Conservation (phyloP, 2,888 invertebrate genomes). For the Patella depressa region DNA sequence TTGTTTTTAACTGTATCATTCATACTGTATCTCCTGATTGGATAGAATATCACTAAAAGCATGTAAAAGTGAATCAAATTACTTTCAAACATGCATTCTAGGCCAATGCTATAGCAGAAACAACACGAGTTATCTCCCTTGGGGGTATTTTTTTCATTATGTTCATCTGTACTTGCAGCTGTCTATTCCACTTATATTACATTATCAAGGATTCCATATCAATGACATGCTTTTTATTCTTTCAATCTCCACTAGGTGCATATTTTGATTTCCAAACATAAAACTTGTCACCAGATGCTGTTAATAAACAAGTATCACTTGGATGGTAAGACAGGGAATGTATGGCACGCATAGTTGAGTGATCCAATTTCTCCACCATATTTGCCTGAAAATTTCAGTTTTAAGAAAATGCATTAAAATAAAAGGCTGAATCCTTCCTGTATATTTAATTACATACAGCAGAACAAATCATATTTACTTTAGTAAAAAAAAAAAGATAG, state of each 20-base stretch:
- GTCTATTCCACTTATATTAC: too few relatives aligned
- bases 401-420: background rate
- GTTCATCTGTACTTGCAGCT: too few relatives aligned
- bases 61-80: too few relatives aligned
- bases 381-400: conserved; percentile 72
- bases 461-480: background rate
- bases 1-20: too few relatives aligned
- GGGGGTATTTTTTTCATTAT: too few relatives aligned
- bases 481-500: too few relatives aligned
- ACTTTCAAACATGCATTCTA: too few relatives aligned
- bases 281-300: conserved; percentile 80
- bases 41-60: too few relatives aligned
- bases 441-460: background rate
- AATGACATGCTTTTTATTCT: background rate
- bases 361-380: conserved; percentile 71
- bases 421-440: background rate
- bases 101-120: too few relatives aligned
- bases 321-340: conserved; percentile 89
- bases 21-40: too few relatives aligned
- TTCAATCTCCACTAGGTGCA: conserved; percentile 23
- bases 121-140: too few relatives aligned
- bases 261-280: conserved; percentile 63
- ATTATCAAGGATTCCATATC: too few relatives aligned
- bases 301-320: conserved; percentile 79
- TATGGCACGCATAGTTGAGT: conserved; percentile 77